Percentiles rank a stretch among this genome's conserved stretches.
Evolutionary conservation across 2,888 invertebrate species (phyloP).

Genomic region (Branchipolynoe longqiensis): DNA sequence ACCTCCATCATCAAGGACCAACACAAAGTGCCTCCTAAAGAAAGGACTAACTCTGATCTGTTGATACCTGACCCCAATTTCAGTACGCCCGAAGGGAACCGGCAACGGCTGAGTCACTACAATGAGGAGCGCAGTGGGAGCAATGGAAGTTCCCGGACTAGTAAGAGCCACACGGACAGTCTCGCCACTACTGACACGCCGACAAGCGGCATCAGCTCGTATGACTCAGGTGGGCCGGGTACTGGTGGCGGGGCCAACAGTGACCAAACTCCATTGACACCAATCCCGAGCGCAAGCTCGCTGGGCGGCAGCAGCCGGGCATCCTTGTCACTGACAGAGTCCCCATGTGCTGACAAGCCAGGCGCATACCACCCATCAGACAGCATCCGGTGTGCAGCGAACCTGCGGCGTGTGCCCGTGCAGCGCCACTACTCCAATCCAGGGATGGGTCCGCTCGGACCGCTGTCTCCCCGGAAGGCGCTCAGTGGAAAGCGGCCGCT

Average conservation of each 20-base stretch:
- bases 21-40: conserved; percentile 1
- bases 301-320: conserved; percentile 15
- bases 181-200: conserved; percentile 87
- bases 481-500: conserved; percentile 37
- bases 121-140: conserved; percentile 49
- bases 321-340: background rate
- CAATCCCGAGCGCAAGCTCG: conserved; percentile 91
- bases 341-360: conserved; percentile 72
- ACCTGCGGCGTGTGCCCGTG: conserved; percentile 78
- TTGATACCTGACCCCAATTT: conserved; percentile 1
- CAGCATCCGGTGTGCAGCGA: conserved; percentile 74
- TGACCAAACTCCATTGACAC: conserved; percentile 86
- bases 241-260: conserved; percentile 56
- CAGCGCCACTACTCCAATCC: conserved; percentile 70
- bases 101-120: background rate
- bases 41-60: conserved; percentile 16
- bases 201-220: conserved; percentile 91
- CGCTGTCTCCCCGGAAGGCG: conserved; percentile 24
- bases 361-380: conserved; percentile 80
- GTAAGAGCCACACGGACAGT: conserved; percentile 83
- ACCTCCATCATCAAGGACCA: background rate
- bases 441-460: conserved; percentile 63
- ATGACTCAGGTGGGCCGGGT: conserved; percentile 85
- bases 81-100: background rate
- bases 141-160: conserved; percentile 76